These are phyloP conservation scores for Parapristionchus giblindavisi DNA, from an alignment of 2,888 invertebrate species.

Conservation along the genomic window DNA sequence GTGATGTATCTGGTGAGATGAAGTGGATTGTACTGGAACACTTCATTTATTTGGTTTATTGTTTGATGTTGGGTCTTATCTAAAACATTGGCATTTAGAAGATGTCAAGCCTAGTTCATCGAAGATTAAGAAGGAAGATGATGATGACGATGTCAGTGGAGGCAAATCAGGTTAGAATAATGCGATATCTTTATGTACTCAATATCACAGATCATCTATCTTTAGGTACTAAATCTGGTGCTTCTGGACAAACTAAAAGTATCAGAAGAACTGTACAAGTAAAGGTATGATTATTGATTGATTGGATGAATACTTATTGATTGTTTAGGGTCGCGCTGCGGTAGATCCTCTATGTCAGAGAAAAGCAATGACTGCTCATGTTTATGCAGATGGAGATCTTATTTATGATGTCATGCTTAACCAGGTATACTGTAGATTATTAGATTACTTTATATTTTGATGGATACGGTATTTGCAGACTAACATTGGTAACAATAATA, in stretches of 20 bases:
- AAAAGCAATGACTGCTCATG: conserved; percentile 69
- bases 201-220: background rate
- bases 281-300: conserved; percentile 3
- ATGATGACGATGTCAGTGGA: background rate
- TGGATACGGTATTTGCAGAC: conserved; percentile 70
- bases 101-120: too few relatives aligned
- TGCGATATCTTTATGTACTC: too few relatives aligned
- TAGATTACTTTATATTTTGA: background rate
- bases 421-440: conserved; percentile 68
- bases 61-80: too few relatives aligned
- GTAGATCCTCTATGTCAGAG: conserved; percentile 71
- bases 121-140: conserved; percentile 5
- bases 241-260: conserved; percentile 1
- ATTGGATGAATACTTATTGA: background rate
- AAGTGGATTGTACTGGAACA: too few relatives aligned
- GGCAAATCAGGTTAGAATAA: background rate
- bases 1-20: too few relatives aligned
- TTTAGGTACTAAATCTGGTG: background rate
- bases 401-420: conserved; percentile 74
- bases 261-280: conserved; percentile 32
- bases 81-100: too few relatives aligned
- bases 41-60: too few relatives aligned
- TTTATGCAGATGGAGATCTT: conserved; percentile 70
- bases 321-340: conserved; percentile 69
- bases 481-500: conserved; percentile 74